Evolutionary conservation across 2,113 vertebrate species (phyloP).

Genomic region (Macaca nemestrina): DNA sequence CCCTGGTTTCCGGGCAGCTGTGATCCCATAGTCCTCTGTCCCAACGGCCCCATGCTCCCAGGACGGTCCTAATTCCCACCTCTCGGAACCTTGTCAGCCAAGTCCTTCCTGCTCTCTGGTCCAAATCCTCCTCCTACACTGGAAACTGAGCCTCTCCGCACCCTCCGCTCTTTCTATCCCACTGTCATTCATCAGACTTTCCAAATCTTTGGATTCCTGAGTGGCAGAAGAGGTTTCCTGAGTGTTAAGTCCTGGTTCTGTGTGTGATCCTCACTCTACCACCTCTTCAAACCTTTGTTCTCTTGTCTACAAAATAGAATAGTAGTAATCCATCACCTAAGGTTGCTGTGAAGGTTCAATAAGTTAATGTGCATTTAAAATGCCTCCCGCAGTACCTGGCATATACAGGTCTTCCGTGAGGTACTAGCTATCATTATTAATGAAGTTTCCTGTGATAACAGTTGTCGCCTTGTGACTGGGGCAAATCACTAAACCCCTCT

Average conservation of each 20-base stretch:
- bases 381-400: accelerated
- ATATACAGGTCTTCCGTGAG: accelerated
- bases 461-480: neutral
- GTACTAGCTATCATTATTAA: neutral
- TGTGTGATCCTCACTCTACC: neutral
- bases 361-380: accelerated
- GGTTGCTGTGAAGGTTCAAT: accelerated
- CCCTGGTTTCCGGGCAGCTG: neutral
- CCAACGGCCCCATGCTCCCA: accelerated
- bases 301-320: neutral
- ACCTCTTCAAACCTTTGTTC: neutral
- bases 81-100: no score
- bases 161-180: accelerated
- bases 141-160: no score
- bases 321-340: accelerated
- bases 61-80: neutral
- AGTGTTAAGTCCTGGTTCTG: neutral
- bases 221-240: neutral
- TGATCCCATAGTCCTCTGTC: neutral
- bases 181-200: neutral
- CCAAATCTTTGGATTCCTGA: neutral
- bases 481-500: neutral
- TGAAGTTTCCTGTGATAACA: neutral
- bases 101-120: neutral
- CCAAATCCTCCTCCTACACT: neutral